Percentiles rank a stretch among this genome's conserved stretches.
phyloP scores from a whole-genome alignment of 2,113 vertebrate species.

The Clupea harengus region DNA sequence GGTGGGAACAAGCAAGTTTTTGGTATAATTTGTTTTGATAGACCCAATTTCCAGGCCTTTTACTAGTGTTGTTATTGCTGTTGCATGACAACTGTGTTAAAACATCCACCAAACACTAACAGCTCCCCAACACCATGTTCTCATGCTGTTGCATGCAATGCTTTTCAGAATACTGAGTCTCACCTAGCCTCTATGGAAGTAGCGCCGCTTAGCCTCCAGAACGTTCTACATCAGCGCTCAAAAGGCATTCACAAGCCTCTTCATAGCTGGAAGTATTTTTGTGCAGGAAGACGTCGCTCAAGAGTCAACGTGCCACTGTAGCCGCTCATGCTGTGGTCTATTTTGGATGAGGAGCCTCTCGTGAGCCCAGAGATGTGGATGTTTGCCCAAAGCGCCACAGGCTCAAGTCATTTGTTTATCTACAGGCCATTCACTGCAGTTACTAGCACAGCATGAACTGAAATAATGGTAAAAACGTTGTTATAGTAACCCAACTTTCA shows the following conservation, averaged over 20 bases:
- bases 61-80: neutral
- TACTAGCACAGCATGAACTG: neutral
- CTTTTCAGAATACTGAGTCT: neutral
- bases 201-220: neutral
- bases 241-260: neutral
- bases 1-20: neutral
- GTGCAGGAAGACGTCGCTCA: neutral
- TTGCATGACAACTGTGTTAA: neutral
- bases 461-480: no score
- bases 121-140: no score
- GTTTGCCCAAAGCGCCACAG: neutral
- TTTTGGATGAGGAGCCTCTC: neutral
- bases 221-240: neutral
- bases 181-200: neutral
- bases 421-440: neutral
- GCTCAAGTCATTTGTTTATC: neutral
- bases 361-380: neutral
- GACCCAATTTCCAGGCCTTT: neutral
- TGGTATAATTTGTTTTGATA: neutral
- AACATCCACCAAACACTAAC: neutral
- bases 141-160: neutral
- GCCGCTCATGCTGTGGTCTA: neutral
- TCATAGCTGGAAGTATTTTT: neutral
- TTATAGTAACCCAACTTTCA: neutral
- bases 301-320: neutral